These are phyloP conservation scores for Setipinna tenuifilis DNA, from an alignment of 2,797 vertebrate species.

Conservation along the genomic window DNA sequence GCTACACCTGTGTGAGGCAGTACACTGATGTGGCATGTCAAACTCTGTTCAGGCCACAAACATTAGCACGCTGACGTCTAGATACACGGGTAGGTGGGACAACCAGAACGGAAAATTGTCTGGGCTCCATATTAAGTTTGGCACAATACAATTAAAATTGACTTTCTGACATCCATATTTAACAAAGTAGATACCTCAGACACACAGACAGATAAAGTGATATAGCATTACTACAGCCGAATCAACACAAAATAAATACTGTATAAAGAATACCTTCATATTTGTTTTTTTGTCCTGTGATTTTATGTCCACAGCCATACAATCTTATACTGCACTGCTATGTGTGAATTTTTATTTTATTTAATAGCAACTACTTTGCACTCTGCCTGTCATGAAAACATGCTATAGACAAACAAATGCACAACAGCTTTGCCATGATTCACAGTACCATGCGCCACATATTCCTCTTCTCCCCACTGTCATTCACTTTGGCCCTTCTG, in stretches of 20 bases:
- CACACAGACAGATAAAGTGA: neutral
- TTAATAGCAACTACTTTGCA: neutral
- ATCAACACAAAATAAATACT: neutral
- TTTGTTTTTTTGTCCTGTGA: neutral
- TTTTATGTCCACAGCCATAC: neutral
- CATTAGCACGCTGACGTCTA: neutral
- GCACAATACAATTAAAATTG: neutral
- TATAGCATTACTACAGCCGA: neutral
- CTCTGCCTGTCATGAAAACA: neutral
- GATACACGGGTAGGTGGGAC: neutral
- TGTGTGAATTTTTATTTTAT: neutral
- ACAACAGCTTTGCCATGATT: neutral
- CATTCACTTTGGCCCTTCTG: neutral
- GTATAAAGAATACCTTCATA: neutral
- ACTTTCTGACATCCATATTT: neutral
- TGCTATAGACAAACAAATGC: neutral
- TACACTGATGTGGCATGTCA: neutral
- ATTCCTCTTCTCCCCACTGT: neutral
- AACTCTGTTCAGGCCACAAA: neutral
- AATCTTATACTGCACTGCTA: neutral
- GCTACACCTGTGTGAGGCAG: neutral
- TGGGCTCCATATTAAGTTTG: neutral
- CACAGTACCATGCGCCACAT: neutral
- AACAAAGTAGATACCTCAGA: neutral
- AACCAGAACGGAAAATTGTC: neutral